A percentile compares a stretch with the other conserved stretches of the same genome.
These are phyloP conservation scores for Drosophila anceps DNA, from an alignment of 2,888 invertebrate genomes.

Conservation along the genomic window DNA sequence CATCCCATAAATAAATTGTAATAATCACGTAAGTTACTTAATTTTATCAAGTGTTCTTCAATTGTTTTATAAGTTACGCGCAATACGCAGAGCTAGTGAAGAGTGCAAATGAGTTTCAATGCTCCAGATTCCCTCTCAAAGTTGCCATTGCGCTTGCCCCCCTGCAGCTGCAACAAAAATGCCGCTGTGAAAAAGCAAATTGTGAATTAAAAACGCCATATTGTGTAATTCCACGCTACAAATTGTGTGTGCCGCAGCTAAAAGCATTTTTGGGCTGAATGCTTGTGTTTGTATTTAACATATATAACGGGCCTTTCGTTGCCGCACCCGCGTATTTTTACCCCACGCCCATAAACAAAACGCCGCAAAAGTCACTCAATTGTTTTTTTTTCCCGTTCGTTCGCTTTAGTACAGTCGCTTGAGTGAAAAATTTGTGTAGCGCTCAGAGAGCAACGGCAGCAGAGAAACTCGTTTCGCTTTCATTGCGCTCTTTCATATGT, in stretches of 20 bases:
- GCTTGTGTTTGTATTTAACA: slow-evolving; percentile 12
- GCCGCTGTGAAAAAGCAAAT: slow-evolving; percentile 54
- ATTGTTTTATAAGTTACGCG: background rate
- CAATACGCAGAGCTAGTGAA: background rate
- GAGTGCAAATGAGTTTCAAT: background rate
- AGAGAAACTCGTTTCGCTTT: slow-evolving; percentile 55
- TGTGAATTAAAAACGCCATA: slow-evolving; percentile 72
- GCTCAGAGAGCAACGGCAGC: slow-evolving; percentile 23
- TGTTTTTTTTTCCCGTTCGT: slow-evolving; percentile 52
- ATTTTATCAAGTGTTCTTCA: background rate
- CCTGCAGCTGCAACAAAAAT: slow-evolving; percentile 61
- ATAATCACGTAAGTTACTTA: slow-evolving; percentile 47
- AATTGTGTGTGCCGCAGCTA: background rate
- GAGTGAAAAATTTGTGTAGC: slow-evolving; percentile 54
- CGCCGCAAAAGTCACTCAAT: slow-evolving; percentile 69
- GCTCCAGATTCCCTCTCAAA: slow-evolving; percentile 29
- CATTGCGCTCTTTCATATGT: slow-evolving; percentile 21
- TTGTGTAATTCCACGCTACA: slow-evolving; percentile 47
- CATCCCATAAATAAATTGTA: slow-evolving; percentile 18
- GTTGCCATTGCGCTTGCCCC: slow-evolving; percentile 40
- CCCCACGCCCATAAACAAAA: slow-evolving; percentile 78
- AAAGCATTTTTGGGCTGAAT: slow-evolving; percentile 2
- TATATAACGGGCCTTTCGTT: slow-evolving; percentile 30
- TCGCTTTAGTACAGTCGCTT: slow-evolving; percentile 80
- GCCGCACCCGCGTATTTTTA: slow-evolving; percentile 48